These are phyloP conservation scores for human (Homo sapiens) DNA, from an alignment of 2,113 vertebrate genomes.

Conservation along the genomic window DNA sequence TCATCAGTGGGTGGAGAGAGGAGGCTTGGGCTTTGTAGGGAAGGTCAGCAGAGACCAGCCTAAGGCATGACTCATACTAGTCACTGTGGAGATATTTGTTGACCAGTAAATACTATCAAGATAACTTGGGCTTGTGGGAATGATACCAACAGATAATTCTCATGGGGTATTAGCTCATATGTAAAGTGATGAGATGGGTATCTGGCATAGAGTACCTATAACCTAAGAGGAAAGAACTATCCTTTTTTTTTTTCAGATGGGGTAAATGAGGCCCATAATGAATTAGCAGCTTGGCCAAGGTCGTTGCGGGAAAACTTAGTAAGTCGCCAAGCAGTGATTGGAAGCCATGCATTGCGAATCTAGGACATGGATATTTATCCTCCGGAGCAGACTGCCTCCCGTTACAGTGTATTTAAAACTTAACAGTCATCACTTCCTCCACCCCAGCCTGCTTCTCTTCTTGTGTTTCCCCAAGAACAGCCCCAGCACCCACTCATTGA, in stretches of 20 bases:
- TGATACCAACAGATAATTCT: neutral
- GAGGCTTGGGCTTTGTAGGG: no score
- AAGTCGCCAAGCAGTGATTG: neutral
- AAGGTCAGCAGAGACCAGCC: neutral
- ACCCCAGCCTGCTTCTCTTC: neutral
- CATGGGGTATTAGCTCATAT: neutral
- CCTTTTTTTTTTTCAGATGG: neutral
- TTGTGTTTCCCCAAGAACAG: neutral
- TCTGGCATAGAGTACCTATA: neutral
- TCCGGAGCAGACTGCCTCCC: neutral
- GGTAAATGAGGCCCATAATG: neutral
- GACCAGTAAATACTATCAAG: neutral
- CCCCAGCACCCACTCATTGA: neutral
- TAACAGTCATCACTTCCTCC: fast-evolving
- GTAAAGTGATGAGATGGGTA: neutral
- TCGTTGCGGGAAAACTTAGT: neutral
- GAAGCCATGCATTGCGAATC: neutral
- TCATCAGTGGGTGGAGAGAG: neutral
- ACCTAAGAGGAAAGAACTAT: neutral
- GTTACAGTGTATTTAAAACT: neutral
- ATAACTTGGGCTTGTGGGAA: neutral
- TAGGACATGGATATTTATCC: neutral
- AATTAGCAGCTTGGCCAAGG: neutral
- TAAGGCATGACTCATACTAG: neutral
- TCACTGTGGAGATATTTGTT: neutral